A percentile compares a stretch with the other conserved stretches of the same genome.
phyloP scores from a whole-genome alignment of 1,140 invertebrate species.

The Dendroctonus valens region DNA sequence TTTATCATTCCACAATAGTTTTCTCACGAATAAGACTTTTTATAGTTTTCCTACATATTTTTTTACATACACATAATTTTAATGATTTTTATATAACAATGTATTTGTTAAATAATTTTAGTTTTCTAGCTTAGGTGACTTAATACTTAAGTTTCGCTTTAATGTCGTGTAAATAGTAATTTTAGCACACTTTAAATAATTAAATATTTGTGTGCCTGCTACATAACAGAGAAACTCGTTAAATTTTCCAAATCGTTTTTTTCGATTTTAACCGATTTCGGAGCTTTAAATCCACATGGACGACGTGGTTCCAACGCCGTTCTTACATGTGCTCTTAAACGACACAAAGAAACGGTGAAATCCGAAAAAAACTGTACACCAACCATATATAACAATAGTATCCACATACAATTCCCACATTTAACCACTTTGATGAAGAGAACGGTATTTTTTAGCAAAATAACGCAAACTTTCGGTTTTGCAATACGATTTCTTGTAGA shows the following conservation, averaged over 20 bases:
- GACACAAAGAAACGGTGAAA: slow-evolving; percentile 8
- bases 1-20: slow-evolving; percentile 47
- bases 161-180: slow-evolving; percentile 47
- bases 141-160: slow-evolving; percentile 48
- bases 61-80: slow-evolving; percentile 49
- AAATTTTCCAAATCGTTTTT: slow-evolving; percentile 12
- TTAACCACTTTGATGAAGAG: slow-evolving; percentile 48
- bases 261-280: slow-evolving; percentile 3
- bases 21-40: slow-evolving; percentile 48
- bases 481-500: slow-evolving; percentile 25
- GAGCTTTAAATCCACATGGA: too few relatives aligned
- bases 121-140: slow-evolving; percentile 41
- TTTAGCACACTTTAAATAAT: slow-evolving; percentile 43
- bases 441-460: background rate
- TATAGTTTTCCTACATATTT: slow-evolving; percentile 49
- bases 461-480: slow-evolving; percentile 16
- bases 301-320: too few relatives aligned
- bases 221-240: slow-evolving; percentile 26
- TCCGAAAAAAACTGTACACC: slow-evolving; percentile 36
- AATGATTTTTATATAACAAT: slow-evolving; percentile 47
- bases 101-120: slow-evolving; percentile 52
- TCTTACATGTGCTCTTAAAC: background rate
- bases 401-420: slow-evolving; percentile 46
- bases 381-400: slow-evolving; percentile 48
- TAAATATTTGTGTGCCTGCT: slow-evolving; percentile 46